A percentile compares a stretch with the other conserved stretches of the same genome.
Conservation (phyloP, 2,888 invertebrate species). For the Drosophila sordidula region DNA sequence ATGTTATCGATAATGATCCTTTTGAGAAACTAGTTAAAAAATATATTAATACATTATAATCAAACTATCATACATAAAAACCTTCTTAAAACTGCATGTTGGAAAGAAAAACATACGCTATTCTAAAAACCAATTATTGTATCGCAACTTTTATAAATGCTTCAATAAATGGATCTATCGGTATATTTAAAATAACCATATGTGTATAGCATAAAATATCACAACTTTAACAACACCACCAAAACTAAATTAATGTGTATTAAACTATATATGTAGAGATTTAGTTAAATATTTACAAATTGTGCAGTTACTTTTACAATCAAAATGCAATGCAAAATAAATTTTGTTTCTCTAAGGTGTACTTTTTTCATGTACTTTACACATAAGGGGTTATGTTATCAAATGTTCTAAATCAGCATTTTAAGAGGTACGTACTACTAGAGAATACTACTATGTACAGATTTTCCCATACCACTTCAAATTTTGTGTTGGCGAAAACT, state of each 20-base stretch:
- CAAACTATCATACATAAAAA: slow-evolving; percentile 36
- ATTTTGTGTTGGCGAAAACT: too few relatives aligned
- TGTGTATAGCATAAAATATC: slow-evolving; percentile 68
- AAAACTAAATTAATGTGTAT: slow-evolving; percentile 76
- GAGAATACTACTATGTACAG: too few relatives aligned
- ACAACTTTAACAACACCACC: slow-evolving; percentile 67
- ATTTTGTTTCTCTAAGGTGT: slow-evolving; percentile 51
- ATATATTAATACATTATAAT: slow-evolving; percentile 42
- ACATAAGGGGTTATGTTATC: too few relatives aligned
- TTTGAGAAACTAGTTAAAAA: slow-evolving; percentile 44
- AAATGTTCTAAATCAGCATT: too few relatives aligned
- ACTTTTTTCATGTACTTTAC: not conserved
- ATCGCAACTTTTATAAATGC: slow-evolving; percentile 68
- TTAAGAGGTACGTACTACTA: too few relatives aligned
- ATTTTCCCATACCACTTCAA: too few relatives aligned
- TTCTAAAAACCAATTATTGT: slow-evolving; percentile 22
- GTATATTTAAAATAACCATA: slow-evolving; percentile 47
- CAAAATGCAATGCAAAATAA: slow-evolving; percentile 61
- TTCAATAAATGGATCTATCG: slow-evolving; percentile 55
- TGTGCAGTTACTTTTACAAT: slow-evolving; percentile 69
- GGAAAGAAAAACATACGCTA: slow-evolving; percentile 14
- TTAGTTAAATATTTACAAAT: slow-evolving; percentile 73
- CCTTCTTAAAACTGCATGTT: slow-evolving; percentile 29
- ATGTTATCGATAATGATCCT: slow-evolving; percentile 49
- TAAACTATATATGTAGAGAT: slow-evolving; percentile 67